A percentile compares a stretch with the other conserved stretches of the same genome.
These are phyloP conservation scores for Centropyge bicolor DNA, from an alignment of 2,797 vertebrate species.

Conservation along the genomic window DNA sequence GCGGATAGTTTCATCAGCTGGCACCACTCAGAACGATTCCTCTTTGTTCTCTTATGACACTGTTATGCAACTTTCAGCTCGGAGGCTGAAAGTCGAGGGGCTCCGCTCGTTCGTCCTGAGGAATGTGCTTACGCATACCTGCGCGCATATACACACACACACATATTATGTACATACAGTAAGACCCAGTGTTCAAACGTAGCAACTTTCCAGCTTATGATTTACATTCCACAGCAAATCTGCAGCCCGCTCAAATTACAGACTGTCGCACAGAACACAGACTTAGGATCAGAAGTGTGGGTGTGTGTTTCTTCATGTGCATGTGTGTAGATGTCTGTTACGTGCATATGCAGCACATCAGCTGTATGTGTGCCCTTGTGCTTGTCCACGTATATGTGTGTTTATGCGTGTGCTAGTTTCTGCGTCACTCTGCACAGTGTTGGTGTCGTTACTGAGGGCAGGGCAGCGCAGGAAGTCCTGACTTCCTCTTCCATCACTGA, in stretches of 20 bases:
- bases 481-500: slow-evolving; percentile 69
- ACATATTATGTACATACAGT: slow-evolving; percentile 27
- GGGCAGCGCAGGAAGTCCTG: slow-evolving; percentile 68
- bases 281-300: slow-evolving; percentile 29
- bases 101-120: slow-evolving; percentile 24
- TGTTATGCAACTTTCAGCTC: slow-evolving; percentile 51
- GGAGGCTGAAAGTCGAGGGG: slow-evolving; percentile 21
- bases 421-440: slow-evolving; percentile 23
- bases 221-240: slow-evolving; percentile 74
- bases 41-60: slow-evolving; percentile 33
- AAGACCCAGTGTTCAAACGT: slow-evolving; percentile 35
- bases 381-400: too few species aligned
- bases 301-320: slow-evolving; percentile 25
- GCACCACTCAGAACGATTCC: slow-evolving; percentile 4
- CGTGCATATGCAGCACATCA: neutral
- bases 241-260: slow-evolving; percentile 55
- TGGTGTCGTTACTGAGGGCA: slow-evolving; percentile 61
- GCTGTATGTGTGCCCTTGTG: slow-evolving; percentile 18
- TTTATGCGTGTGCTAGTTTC: neutral
- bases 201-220: slow-evolving; percentile 55
- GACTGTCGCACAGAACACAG: slow-evolving; percentile 21
- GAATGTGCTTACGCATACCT: slow-evolving; percentile 60
- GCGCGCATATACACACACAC: slow-evolving; percentile 4
- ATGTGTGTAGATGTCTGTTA: neutral
- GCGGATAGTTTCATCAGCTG: slow-evolving; percentile 48